Evolutionary conservation across 2,888 invertebrate genomes (phyloP), one percentile per base, ranked within the genome.

Genomic region (Cremastinae sp.): DNA sequence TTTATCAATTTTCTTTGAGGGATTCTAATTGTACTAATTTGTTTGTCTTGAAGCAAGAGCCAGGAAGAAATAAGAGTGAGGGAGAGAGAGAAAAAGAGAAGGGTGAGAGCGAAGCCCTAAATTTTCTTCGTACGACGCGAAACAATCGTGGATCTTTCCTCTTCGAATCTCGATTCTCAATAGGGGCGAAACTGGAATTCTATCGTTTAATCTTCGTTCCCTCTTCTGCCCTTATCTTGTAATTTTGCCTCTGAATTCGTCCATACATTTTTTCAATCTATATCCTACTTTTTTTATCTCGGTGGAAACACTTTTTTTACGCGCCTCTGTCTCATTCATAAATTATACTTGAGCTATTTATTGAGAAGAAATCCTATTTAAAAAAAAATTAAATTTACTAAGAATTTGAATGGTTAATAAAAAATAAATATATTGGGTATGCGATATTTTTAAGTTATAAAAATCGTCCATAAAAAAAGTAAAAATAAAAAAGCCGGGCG

Each of bases 1-100:
- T 89, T 89, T 89, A 89, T 89, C 89, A 89, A 89, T 89, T 89
- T 89, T 89, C 89, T 89, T 89, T 88, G 89, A 88, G 86, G 88
- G 86, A 88, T 86, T 89, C 87, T 89, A 89, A 89, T 89, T 89
- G 89, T 87, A 89, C 89, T 89, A 89, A 89, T 89, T 89, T 89
- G 89, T 89, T 88, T 88, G 86, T 85, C 85, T 83, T 82, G 81
- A 64, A 78, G 75, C 61, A 69, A 62, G 74, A 61, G 58, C 16
- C 22, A 53, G 65, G 49, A 37, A 56, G 39, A 58, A 22, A 28
- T 28, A 28, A 18, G 51, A 64, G 49, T 14, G 58, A 16, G 20
- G 14, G 39, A 55, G 14, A 43, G 14, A 37, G 68, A 58, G 59
- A 51, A 14, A 16, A 45, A 45, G 2, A 28, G 28, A 28, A 45